Conservation (phyloP, 1,140 invertebrate species). For the Aphelinus certus region DNA sequence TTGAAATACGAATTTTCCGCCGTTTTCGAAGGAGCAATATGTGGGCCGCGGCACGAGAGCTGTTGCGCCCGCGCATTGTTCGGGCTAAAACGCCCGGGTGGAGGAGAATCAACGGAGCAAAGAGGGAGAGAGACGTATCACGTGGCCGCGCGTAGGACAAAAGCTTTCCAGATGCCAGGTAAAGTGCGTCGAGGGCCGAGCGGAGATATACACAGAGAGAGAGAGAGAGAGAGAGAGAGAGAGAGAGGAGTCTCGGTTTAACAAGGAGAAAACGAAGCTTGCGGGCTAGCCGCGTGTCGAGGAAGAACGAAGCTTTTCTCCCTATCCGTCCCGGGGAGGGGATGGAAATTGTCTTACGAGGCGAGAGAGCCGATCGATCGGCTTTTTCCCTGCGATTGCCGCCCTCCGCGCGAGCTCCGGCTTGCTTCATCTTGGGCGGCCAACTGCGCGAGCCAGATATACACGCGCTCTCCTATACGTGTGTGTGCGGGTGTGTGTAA, state of each 20-base stretch:
- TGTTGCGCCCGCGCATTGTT: too few relatives aligned
- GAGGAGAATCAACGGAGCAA: too few relatives aligned
- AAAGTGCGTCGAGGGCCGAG: not conserved
- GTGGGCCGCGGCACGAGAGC: too few relatives aligned
- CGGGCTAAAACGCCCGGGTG: too few relatives aligned
- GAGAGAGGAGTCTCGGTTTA: conserved; percentile 4
- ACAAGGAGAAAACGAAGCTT: conserved; percentile 15
- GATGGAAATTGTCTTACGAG: conserved; percentile 36
- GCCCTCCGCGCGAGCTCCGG: conserved; percentile 4
- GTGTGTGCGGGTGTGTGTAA: not conserved
- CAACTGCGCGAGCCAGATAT: too few relatives aligned
- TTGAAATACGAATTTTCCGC: too few relatives aligned
- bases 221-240: too few relatives aligned
- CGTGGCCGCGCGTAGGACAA: not conserved
- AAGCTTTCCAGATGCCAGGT: not conserved
- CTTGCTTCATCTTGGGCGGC: too few relatives aligned
- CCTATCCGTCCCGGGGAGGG: not conserved
- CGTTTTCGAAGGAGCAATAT: too few relatives aligned
- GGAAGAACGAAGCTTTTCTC: too few relatives aligned
- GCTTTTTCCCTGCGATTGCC: conserved; percentile 22
- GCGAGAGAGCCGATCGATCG: conserved; percentile 31
- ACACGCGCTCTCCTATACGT: not conserved
- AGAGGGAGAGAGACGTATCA: too few relatives aligned
- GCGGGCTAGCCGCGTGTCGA: not conserved
- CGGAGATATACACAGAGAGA: not conserved